phyloP scores from a whole-genome alignment of 2,888 invertebrate genomes.

The Argyra leucocephala region DNA sequence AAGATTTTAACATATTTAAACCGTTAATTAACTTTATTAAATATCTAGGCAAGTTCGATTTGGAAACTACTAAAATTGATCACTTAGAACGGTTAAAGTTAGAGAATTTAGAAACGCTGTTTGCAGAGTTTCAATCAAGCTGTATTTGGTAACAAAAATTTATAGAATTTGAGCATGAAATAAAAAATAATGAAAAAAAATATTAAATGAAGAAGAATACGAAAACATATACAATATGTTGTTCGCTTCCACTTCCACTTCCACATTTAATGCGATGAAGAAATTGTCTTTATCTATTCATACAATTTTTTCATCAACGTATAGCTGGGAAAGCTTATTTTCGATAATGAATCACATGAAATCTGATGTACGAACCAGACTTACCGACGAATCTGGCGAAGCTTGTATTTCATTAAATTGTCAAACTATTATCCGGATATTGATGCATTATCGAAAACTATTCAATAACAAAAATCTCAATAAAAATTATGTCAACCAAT shows the following conservation, averaged over 20 bases:
- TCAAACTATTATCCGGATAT: slow-evolving; percentile 11
- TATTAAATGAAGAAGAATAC: background rate
- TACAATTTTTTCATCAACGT: slow-evolving; percentile 2
- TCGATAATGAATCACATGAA: slow-evolving; percentile 9
- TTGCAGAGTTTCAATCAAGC: background rate
- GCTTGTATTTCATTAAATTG: slow-evolving; percentile 9
- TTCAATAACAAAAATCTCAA: background rate
- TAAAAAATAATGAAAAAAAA: background rate
- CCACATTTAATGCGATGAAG: background rate
- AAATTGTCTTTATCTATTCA: background rate
- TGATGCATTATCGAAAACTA: too few species aligned
- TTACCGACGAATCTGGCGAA: slow-evolving; percentile 8
- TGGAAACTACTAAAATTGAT: slow-evolving; percentile 2
- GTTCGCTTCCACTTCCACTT: background rate
- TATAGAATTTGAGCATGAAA: background rate
- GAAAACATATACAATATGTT: background rate
- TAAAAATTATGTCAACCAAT: background rate
- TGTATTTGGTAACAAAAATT: background rate
- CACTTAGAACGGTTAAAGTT: background rate
- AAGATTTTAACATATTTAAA: background rate
- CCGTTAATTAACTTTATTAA: slow-evolving; percentile 10
- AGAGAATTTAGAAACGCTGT: background rate
- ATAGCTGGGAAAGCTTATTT: background rate
- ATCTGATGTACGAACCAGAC: slow-evolving; percentile 10
- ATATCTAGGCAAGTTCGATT: slow-evolving; percentile 8